Base-by-base conservation (phyloP, 2,888 invertebrate species). In the Acronicta leporina region DNA sequence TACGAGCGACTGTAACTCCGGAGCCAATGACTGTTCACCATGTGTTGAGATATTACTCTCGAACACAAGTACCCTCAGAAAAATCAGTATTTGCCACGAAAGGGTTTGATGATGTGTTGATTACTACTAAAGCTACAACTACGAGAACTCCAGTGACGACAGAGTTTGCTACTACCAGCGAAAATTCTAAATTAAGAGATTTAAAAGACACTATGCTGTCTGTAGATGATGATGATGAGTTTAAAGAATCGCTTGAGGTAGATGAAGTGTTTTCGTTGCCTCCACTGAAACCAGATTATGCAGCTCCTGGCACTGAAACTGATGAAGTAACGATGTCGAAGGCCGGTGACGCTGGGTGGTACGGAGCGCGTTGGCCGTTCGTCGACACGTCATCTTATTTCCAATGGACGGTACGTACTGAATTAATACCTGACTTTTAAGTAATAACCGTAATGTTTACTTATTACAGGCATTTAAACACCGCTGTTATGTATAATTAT, bases 371-470 rank as follows among this genome's bases (percentile, higher is more conserved):
- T 66, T 96, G 96, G 96, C 95, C 96, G 11, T 96, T 96, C 82
- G 95, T 95, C 45, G 96, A 96, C 84, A 95, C 96, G 38, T 95
- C 96, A 30, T 95, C 96, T 15, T 96, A 96, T 85, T 95, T 96
- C 83, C 96, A 96, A 86, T 96, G 96, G 96, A 95, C 95, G 89
- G 96, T 96, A 85, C 93, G 95, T 91, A 79, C 63, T 70, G 72
- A 77, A 58, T 78, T 77, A 63, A 77, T 80, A 77, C 69, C 64
- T 74, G 76, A 80, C 76, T 81, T 81, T 79, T 20, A n/a, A n/a
- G n/a, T n/a, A n/a, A n/a, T n/a, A n/a, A n/a, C n/a, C n/a, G 74
- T 82, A 84, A 82, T 79, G 52, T 69, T 74, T 66, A 73, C 59
- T 65, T 67, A 63, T 52, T n/a, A n/a, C n/a, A n/a, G n/a, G n/a